Percentiles rank a stretch among this genome's conserved stretches.
These are phyloP conservation scores for Phoebastria nigripes DNA, from an alignment of 2,797 vertebrate species.

Conservation along the genomic window DNA sequence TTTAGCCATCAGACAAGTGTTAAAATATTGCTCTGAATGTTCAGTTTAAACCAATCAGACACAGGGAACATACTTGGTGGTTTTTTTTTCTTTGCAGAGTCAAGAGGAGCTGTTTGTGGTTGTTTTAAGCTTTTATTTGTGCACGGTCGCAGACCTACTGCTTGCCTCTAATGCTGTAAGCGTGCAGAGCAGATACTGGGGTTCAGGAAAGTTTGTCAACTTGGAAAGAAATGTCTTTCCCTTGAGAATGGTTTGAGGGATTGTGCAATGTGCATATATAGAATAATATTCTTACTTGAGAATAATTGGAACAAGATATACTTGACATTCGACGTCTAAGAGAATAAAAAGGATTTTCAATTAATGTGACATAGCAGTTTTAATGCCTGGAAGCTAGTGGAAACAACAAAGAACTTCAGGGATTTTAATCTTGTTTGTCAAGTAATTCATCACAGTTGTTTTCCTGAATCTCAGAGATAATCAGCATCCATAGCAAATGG, in stretches of 20 bases:
- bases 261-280: not conserved
- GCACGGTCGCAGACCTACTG: not conserved
- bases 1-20: not conserved
- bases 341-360: not conserved
- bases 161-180: not conserved
- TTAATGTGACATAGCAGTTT: slow-evolving; percentile 17
- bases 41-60: not conserved
- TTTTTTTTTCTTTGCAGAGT: not conserved
- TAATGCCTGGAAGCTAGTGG: not conserved
- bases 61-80: not conserved
- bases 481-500: slow-evolving; percentile 22
- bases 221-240: not conserved
- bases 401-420: slow-evolving; percentile 17
- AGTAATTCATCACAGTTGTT: slow-evolving; percentile 59
- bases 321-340: not conserved
- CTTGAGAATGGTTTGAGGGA: not conserved
- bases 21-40: not conserved
- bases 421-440: slow-evolving; percentile 65
- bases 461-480: slow-evolving; percentile 52
- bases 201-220: slow-evolving; percentile 14
- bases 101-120: not conserved
- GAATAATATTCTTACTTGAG: not conserved
- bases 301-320: slow-evolving; percentile 38
- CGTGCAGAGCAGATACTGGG: not conserved
- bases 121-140: not conserved